Evolutionary conservation across 2,113 vertebrate species (phyloP), one percentile per base, ranked within the genome.

Genomic region (Nothobranchius furzeri): DNA sequence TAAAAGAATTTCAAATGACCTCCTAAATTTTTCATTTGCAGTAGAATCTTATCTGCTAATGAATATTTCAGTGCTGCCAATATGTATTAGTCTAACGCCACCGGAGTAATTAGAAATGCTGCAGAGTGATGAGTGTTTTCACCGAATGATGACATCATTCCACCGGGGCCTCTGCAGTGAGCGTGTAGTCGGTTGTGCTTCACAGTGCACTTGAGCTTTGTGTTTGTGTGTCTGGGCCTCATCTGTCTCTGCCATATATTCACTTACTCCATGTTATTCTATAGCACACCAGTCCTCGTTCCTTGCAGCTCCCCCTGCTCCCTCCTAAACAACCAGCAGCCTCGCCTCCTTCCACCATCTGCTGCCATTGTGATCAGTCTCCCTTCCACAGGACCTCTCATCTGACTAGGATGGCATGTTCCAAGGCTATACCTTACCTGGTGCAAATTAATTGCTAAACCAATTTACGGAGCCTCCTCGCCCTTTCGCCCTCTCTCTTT

Each of bases 331-430:
- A 73, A 67, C 65, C 76, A 48, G 60, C 78, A 51, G 58, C 73
- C 67, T 79, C 1, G 25, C 70, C 64, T 79, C 73, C 63, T 81
- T 70, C 73, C 85, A 73, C 85, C 94, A 94, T 93, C 96, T 96
- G 96, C 96, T 96, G 90, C 96, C 97, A 98, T 98, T 98, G 97
- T 97, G 94, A 89, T 90, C 90, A 88, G 91, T 93, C 92, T 92
- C 93, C 94, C 93, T 91, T 88, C 92, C 91, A 89, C 89, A 92
- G 91, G 90, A 91, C 91, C 83, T 89, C 84, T 91, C 93, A 92
- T 93, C 91, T 90, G 87, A 91, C 86, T 85, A 70, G 81, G 87
- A 85, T 82, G 92, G 92, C 93, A 93, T 83, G 35, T 94, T 98
- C 97, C 96, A 98, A 98, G 98, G 98, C 94, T 95, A 90, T 94